Evolutionary conservation across 2,888 invertebrate genomes (phyloP).

Genomic region (Pycnomerus fuliginosus): DNA sequence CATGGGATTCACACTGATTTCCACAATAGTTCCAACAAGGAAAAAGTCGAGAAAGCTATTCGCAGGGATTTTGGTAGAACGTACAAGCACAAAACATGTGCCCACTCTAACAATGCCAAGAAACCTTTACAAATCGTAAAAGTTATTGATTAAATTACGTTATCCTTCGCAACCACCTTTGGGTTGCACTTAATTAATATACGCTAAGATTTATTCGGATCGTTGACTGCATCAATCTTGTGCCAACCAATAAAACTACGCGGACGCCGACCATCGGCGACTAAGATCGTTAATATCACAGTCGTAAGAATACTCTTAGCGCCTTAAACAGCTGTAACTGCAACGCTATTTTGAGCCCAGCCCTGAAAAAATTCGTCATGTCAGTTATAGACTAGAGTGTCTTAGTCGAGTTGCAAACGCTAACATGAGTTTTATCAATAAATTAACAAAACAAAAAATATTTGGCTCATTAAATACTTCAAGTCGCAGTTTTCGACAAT

Average conservation of each 20-base stretch:
- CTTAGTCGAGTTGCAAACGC: conserved; percentile 21
- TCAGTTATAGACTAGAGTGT: conserved; percentile 28
- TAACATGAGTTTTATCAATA: conserved; percentile 24
- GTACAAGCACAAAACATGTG: conserved; percentile 41
- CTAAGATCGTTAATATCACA: conserved; percentile 52
- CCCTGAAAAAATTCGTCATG: conserved; percentile 16
- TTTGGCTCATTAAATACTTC: conserved; percentile 34
- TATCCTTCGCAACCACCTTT: conserved; percentile 4
- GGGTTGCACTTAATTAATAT: conserved; percentile 27
- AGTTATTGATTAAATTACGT: no score
- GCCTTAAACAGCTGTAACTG: conserved; percentile 52
- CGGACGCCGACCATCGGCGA: conserved; percentile 39
- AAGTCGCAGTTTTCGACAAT: conserved; percentile 25
- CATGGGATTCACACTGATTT: no score
- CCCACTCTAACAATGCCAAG: conserved; percentile 44
- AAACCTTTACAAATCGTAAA: no score
- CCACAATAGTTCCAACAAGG: neutral
- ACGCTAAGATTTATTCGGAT: conserved; percentile 48
- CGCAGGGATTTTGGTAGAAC: neutral
- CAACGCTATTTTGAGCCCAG: conserved; percentile 43
- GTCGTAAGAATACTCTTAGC: conserved; percentile 53
- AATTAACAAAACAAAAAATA: conserved; percentile 17
- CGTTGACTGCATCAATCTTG: conserved; percentile 37
- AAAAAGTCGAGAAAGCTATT: neutral
- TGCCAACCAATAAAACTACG: conserved; percentile 38